Evolutionary conservation across 1,140 invertebrate genomes (phyloP), one percentile per base, ranked within the genome.

Genomic region (Drosophila parabipectinata): DNA sequence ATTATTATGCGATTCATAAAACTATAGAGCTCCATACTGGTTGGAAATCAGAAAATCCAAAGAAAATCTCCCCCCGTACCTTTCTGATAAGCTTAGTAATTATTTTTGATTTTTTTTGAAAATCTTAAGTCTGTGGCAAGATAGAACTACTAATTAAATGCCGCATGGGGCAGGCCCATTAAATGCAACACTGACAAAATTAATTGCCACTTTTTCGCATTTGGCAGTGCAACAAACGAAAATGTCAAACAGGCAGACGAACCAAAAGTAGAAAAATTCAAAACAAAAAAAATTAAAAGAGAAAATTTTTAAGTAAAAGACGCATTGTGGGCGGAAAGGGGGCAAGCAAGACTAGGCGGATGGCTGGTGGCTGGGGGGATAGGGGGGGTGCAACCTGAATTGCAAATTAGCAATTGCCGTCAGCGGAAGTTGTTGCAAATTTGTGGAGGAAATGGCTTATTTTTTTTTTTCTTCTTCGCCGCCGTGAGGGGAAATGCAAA

Each of bases 111-210:
- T 41, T 15, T 58, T 18, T 18, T 1, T 18, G 1, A 1, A 12
- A 24, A 30, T 54, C 41, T 51, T 60, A 47, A 37, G 34, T 37
- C 15, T 77, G 51, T 66, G 56, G 30, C 59, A n/a, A 10, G 34
- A 77, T 85, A 87, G 87, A 67, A 66, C 63, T 64, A 66, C 63
- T 64, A 87, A 87, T 87, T 81, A 73, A 85, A 34, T 51, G 28
- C n/a, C 44, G 34, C 34, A 37, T 12, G 34, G 2, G 34, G 34
- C 34, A 37, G 78, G 75, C 72, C 82, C 82, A 85, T 85, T 85
- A 85, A 85, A 85, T 85, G 82, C 82, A 85, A 85, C 82, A 85
- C 82, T 85, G 78, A 87, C 82, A 85, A 85, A 85, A 85, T 85
- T 85, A 85, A 85, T 85, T 85, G 82, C 82, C 82, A 82, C 74